phyloP scores from a whole-genome alignment of 2,113 vertebrate genomes.

The Oncorhynchus keta region DNA sequence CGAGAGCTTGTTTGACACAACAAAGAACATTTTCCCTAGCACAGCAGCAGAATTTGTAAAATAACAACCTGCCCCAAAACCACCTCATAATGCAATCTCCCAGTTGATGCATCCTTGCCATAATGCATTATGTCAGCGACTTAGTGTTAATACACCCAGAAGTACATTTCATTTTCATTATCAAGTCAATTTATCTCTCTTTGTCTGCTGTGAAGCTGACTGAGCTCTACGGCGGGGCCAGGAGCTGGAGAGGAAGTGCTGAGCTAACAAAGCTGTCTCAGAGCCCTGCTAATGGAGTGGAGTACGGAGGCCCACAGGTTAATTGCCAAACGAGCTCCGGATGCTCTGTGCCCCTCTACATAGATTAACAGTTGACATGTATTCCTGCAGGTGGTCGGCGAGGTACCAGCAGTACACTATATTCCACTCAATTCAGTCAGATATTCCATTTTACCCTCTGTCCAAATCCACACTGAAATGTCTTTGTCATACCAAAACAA shows the following conservation, averaged over 20 bases:
- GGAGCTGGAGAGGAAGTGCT: background rate
- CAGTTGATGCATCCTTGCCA: background rate
- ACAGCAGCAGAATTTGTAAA: background rate
- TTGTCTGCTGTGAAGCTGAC: background rate
- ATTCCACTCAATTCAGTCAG: background rate
- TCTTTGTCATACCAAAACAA: background rate
- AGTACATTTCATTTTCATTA: background rate
- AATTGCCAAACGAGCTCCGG: constrained; percentile 5
- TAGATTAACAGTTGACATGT: background rate
- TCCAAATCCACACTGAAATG: background rate
- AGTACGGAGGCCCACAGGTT: background rate
- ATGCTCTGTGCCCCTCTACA: constrained; percentile 1
- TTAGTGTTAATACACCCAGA: background rate
- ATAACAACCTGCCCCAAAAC: background rate
- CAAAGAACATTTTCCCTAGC: background rate
- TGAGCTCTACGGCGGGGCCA: background rate
- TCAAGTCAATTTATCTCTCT: constrained; percentile 7
- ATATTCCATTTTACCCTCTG: background rate
- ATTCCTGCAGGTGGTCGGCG: background rate
- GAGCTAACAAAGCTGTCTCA: background rate
- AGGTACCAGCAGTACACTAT: background rate
- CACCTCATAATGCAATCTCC: background rate
- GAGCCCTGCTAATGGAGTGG: background rate
- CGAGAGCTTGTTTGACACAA: background rate
- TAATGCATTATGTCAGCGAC: background rate